Percentiles rank a stretch among this genome's conserved stretches.
These are phyloP conservation scores for Zaprionus lineosus DNA, from an alignment of 2,888 invertebrate species.

Conservation along the genomic window DNA sequence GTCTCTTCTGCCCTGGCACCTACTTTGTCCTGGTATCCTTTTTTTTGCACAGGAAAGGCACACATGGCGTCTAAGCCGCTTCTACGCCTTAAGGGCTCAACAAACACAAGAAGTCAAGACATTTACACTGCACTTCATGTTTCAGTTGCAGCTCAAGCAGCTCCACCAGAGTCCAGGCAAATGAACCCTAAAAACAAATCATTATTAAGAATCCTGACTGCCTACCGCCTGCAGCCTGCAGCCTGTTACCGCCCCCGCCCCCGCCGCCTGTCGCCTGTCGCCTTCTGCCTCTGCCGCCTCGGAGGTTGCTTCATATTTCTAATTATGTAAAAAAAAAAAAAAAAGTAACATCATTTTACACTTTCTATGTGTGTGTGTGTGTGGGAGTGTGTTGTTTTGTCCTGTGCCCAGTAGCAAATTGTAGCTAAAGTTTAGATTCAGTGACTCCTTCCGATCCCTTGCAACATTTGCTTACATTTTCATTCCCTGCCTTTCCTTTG, in stretches of 20 bases:
- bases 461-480: not conserved
- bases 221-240: not conserved
- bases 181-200: slow-evolving; percentile 72
- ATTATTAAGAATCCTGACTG: slow-evolving; percentile 55
- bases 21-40: too few species aligned
- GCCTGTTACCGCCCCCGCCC: not conserved
- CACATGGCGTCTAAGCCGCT: too few species aligned
- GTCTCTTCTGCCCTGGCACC: slow-evolving; percentile 5
- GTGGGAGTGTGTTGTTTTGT: not conserved
- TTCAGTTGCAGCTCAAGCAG: slow-evolving; percentile 17
- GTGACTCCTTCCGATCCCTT: slow-evolving; percentile 2
- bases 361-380: slow-evolving; percentile 1
- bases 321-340: slow-evolving; percentile 65
- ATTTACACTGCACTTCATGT: slow-evolving; percentile 74
- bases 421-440: slow-evolving; percentile 59
- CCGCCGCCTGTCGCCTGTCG: not conserved
- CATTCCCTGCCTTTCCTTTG: not conserved
- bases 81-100: slow-evolving; percentile 78
- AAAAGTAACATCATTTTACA: slow-evolving; percentile 56
- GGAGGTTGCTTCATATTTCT: slow-evolving; percentile 61
- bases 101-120: slow-evolving; percentile 79
- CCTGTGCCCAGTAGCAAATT: slow-evolving; percentile 50
- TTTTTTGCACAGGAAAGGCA: slow-evolving; percentile 23
- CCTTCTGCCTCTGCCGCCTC: not conserved
- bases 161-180: slow-evolving; percentile 46